Evolutionary conservation across 2,888 invertebrate genomes (phyloP).

Genomic region (Scaptomyza parva): DNA sequence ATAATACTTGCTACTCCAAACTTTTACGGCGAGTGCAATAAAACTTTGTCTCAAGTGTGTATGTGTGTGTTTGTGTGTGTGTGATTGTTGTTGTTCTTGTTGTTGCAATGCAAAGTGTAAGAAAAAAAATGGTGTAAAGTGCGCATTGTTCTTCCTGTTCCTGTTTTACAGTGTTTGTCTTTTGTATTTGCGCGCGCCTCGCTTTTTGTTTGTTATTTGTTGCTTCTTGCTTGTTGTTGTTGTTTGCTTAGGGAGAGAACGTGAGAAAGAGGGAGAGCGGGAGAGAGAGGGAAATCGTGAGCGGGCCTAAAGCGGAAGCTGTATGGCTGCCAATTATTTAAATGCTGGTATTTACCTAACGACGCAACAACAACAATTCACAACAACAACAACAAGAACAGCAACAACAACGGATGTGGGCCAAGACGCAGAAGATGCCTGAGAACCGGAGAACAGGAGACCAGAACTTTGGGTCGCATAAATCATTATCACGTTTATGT

Average conservation of each 20-base stretch:
- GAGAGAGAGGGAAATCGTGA: slow-evolving; percentile 8
- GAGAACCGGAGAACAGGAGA: slow-evolving; percentile 11
- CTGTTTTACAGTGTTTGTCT: slow-evolving; percentile 65
- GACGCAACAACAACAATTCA: slow-evolving; percentile 33
- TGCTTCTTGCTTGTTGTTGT: slow-evolving; percentile 50
- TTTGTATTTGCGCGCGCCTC: slow-evolving; percentile 64
- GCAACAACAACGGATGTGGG: slow-evolving; percentile 66
- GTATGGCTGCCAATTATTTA: slow-evolving; percentile 74
- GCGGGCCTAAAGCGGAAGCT: slow-evolving; percentile 67
- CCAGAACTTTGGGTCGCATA: slow-evolving; percentile 49
- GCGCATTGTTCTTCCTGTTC: slow-evolving; percentile 52
- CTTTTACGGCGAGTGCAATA: slow-evolving; percentile 51
- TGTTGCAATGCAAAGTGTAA: slow-evolving; percentile 53
- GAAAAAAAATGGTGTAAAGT: slow-evolving; percentile 65
- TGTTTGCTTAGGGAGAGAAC: slow-evolving; percentile 52
- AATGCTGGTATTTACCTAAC: slow-evolving; percentile 77
- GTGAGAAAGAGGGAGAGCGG: not conserved
- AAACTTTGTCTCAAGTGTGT: slow-evolving; percentile 32
- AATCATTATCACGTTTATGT: slow-evolving; percentile 80
- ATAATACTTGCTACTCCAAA: slow-evolving; percentile 16
- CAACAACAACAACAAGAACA: slow-evolving; percentile 10
- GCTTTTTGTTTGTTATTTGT: slow-evolving; percentile 48
- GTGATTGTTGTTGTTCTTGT: slow-evolving; percentile 23
- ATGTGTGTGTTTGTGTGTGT: not conserved
- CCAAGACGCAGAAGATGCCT: slow-evolving; percentile 47